Percentiles rank a stretch among this genome's conserved stretches.
Evolutionary conservation across 1,140 invertebrate species (phyloP).

Genomic region (Pentalonia nigronervosa): DNA sequence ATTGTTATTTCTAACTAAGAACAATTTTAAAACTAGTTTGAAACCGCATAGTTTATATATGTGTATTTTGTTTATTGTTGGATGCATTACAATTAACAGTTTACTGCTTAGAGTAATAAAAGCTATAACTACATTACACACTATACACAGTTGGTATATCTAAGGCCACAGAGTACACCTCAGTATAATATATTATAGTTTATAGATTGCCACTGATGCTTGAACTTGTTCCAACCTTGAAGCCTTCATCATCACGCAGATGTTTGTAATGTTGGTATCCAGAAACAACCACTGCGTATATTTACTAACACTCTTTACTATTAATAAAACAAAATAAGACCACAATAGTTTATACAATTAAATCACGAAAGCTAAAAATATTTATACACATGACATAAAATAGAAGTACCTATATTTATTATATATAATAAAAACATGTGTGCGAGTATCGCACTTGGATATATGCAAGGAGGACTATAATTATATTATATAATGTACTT

Average conservation of each 20-base stretch:
- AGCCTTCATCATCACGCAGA: not conserved
- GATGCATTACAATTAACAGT: not conserved
- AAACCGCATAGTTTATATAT: not conserved
- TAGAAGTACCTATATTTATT: no score
- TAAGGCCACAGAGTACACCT: not conserved
- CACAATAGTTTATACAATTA: not conserved
- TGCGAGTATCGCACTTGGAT: not conserved
- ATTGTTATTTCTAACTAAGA: not conserved
- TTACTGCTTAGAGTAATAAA: not conserved
- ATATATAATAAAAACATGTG: not conserved
- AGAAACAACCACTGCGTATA: not conserved
- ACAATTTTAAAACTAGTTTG: not conserved
- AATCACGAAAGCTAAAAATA: not conserved
- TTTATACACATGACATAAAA: no score
- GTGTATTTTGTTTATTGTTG: not conserved
- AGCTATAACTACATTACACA: not conserved
- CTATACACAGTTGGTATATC: not conserved
- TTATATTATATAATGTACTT: not conserved
- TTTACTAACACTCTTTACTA: no score
- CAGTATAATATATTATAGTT: not conserved
- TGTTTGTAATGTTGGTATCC: not conserved
- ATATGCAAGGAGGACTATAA: not conserved
- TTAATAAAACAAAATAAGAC: not conserved
- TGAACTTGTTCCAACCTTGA: not conserved
- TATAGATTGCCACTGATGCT: not conserved